Conservation (phyloP, 92 coral and sea anemone genomes). For the Porites lobata region DNA sequence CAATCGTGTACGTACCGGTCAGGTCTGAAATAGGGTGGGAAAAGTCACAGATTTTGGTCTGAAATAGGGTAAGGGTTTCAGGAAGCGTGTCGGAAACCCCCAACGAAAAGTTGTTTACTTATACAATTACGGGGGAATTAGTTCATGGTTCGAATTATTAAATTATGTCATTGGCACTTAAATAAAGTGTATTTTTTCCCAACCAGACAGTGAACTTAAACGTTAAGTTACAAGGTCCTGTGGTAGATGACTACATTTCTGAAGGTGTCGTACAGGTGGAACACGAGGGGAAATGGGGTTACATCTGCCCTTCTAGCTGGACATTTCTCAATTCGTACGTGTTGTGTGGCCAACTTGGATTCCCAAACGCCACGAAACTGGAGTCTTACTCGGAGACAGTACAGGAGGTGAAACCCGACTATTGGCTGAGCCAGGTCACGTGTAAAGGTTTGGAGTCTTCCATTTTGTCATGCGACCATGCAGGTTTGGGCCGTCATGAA, state of each 20-base stretch:
- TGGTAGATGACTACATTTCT: constrained; percentile 76
- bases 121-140: no score
- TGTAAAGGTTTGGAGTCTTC: constrained; percentile 92
- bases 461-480: constrained; percentile 85
- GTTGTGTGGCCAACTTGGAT: constrained; percentile 96
- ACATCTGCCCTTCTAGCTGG: constrained; percentile 86
- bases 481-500: constrained; percentile 65
- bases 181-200: no score
- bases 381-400: background rate
- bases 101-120: no score
- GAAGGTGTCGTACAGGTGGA: constrained; percentile 81
- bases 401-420: constrained; percentile 46
- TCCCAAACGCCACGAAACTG: constrained; percentile 53
- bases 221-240: constrained; percentile 76
- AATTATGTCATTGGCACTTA: no score
- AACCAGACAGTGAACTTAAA: constrained; percentile 61
- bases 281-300: constrained; percentile 75
- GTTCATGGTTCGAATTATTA: no score
- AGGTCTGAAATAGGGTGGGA: no score
- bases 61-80: no score
- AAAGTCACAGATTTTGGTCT: no score
- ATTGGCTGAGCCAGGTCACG: constrained; percentile 66
- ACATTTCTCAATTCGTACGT: constrained; percentile 74
- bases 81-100: no score
- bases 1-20: no score